Evolutionary conservation across 2,888 invertebrate genomes (phyloP), one percentile per base, ranked within the genome.

Genomic region (Conomelus anceps): DNA sequence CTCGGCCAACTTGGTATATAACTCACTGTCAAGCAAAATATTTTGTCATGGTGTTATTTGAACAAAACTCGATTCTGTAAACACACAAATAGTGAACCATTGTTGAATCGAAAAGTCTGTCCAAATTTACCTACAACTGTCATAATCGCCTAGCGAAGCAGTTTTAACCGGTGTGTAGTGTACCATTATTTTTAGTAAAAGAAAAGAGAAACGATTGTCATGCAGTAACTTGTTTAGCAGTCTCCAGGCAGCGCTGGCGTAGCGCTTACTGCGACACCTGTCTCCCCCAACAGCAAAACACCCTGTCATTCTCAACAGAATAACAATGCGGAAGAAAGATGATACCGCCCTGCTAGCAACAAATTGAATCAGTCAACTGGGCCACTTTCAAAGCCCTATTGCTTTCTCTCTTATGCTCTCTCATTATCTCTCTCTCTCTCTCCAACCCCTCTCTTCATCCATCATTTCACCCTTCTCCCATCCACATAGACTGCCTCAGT

Each of bases 401-500:
- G 20, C 84, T 89, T n/a, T 84, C 22, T 89, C 84, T 88, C 85
- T 85, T 84, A 34, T 23, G 23, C 41, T 41, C n/a, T 26, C 63
- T 84, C 88, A 22, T 17, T 13, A 22, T 29, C n/a, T 88, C 87
- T 34, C 87, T 84, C 24, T 85, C 88, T 89, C 89, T 88, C 87
- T 86, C 87, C 84, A 22, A n/a, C n/a, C n/a, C n/a, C 63, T 63
- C 7, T 63, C 63, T 13, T 1, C n/a, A 63, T 20, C n/a, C 1
- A 34, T 34, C 11, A 41, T 41, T 20, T 20, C 63, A 41, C 63
- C 20, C 20, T 17, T 86, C 22, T 20, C 23, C 23, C 17, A 86
- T 23, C 23, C 24, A 86, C 86, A 24, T 86, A 20, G 20, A 20
- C 23, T 86, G 24, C n/a, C 24, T 86, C 3, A 24, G 86, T 86